A percentile compares a stretch with the other conserved stretches of the same genome.
Evolutionary conservation across 2,797 vertebrate species (phyloP).

Genomic region (Glyptemys insculpta): DNA sequence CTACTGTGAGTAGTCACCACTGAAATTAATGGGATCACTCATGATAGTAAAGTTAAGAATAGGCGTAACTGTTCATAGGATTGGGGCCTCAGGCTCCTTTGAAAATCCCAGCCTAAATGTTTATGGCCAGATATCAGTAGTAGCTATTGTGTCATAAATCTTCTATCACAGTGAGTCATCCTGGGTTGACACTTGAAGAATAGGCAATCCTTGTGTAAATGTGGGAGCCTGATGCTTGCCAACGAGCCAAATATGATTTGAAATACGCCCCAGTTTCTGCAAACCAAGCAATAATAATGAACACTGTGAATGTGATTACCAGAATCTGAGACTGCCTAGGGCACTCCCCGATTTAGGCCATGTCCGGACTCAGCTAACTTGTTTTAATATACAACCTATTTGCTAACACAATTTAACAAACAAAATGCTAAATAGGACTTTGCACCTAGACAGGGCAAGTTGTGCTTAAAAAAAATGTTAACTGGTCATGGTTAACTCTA

Average conservation of each 20-base stretch:
- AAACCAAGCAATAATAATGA: background rate
- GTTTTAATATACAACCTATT: no score
- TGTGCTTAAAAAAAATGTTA: background rate
- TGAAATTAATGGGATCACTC: background rate
- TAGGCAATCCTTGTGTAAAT: background rate
- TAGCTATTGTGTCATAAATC: background rate
- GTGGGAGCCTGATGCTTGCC: background rate
- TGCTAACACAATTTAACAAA: background rate
- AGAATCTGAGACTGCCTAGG: background rate
- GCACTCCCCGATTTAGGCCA: background rate
- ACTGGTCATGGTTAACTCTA: background rate
- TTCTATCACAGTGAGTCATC: background rate
- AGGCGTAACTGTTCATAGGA: background rate
- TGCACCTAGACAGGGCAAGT: background rate
- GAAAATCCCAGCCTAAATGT: background rate
- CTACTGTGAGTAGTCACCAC: background rate
- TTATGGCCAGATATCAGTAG: background rate
- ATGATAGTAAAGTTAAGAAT: background rate
- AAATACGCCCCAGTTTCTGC: background rate
- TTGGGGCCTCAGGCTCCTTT: background rate
- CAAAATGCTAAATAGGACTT: background rate
- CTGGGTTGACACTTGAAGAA: background rate
- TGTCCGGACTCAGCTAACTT: background rate
- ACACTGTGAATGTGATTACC: background rate
- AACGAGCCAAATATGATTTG: background rate